These are phyloP conservation scores for Drosophila sordidapex DNA, from an alignment of 2,888 invertebrate genomes.

Conservation along the genomic window DNA sequence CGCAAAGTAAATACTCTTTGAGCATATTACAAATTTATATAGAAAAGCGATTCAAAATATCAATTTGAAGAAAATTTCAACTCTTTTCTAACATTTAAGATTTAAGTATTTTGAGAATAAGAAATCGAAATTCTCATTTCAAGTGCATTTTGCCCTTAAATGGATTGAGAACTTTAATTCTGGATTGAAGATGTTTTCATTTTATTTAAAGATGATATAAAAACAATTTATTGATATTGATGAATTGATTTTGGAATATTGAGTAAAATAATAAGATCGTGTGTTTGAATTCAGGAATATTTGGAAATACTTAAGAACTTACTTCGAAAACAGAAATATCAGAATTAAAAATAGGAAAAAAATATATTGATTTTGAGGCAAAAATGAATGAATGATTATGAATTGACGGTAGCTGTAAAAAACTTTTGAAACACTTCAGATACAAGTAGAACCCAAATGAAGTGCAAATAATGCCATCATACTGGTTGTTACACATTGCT, in stretches of 20 bases:
- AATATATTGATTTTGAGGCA: background rate
- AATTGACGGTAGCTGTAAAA: background rate
- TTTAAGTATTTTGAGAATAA: background rate
- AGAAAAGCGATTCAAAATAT: background rate
- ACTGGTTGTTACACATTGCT: background rate
- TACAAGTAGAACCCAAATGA: background rate
- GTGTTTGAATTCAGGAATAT: background rate
- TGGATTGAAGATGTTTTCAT: background rate
- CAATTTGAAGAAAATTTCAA: background rate
- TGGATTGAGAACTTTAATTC: background rate
- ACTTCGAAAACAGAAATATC: background rate
- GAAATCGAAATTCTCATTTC: background rate
- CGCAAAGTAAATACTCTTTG: conserved; percentile 1
- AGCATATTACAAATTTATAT: background rate
- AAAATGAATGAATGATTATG: background rate
- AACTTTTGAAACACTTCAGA: background rate
- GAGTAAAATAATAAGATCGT: background rate
- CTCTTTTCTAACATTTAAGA: background rate
- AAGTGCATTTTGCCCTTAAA: background rate
- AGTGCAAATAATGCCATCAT: background rate
- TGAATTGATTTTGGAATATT: background rate
- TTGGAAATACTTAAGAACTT: background rate
- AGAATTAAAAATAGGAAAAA: background rate
- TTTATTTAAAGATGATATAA: background rate
- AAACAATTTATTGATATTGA: background rate